Evolutionary conservation across 2,113 vertebrate species (phyloP), one percentile per base, ranked within the genome.

Genomic region (Thermophis baileyi): DNA sequence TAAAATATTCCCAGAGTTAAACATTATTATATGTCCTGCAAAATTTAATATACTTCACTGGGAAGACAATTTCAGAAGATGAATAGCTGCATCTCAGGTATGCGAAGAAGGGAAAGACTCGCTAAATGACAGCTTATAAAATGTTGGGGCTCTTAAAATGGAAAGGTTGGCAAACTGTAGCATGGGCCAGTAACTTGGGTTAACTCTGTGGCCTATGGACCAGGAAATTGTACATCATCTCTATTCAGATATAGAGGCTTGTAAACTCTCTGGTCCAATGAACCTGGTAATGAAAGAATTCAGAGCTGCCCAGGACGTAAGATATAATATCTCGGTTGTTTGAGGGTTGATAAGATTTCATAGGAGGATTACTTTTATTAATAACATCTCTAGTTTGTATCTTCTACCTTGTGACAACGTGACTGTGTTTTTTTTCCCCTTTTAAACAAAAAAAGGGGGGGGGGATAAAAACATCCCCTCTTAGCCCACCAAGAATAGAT

Each of bases 271-370:
- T 95, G 97, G 88, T 96, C 96, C 94, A 95, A 25, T 93, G 94
- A 97, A 69, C 94, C 94, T 94, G 57, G 60, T 96, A 96, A 97
- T 97, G 96, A 96, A 95, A 94, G 94, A 93, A 94, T 94, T 95
- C 11, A 90, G 94, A 90, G 92, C 91, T 94, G 85, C 93, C 91
- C 0, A 0, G 49, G 93, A 93, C 87, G 35, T 22, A 57, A 95
- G 95, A 96, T 95, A 85, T 0, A 96, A 94, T 54, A 57, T 51
- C 87, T 92, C 27, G 57, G 10, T 85, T 89, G 88, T 85, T 94
- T 74, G 22, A 91, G 91, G 69, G 87, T 95, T 89, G 94, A 30
- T 90, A 92, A 94, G 94, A n/a, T 91, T 95, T 93, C 55, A 87
- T 92, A 93, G 95, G 93, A 96, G 93, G 91, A 96, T 96, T 96